A percentile compares a stretch with the other conserved stretches of the same genome.
phyloP scores from a whole-genome alignment of 2,113 vertebrate species.

The Gambusia affinis region DNA sequence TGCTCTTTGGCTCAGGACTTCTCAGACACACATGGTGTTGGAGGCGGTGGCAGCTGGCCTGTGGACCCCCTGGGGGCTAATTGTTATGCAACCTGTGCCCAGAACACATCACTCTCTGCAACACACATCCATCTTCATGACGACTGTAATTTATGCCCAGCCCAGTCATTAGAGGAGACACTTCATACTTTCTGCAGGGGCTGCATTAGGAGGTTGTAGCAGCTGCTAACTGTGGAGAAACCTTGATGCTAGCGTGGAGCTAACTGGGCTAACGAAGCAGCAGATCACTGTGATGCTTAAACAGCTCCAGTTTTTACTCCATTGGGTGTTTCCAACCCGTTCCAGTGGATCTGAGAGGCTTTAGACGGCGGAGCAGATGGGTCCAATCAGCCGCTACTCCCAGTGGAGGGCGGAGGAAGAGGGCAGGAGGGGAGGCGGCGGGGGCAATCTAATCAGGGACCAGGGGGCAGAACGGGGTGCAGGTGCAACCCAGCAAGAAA shows the following conservation, averaged over 20 bases:
- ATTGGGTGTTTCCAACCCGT: background rate
- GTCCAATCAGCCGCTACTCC: slow-evolving; percentile 9
- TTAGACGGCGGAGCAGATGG: slow-evolving; percentile 41
- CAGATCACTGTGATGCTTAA: background rate
- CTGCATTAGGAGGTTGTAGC: background rate
- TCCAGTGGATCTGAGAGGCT: slow-evolving; percentile 53
- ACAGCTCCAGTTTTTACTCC: background rate
- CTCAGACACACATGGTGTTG: slow-evolving; percentile 20
- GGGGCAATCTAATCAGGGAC: slow-evolving; percentile 25
- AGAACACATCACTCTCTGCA: slow-evolving; percentile 3
- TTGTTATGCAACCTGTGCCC: slow-evolving; percentile 70
- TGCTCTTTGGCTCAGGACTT: background rate
- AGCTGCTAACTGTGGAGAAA: background rate
- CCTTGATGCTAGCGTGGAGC: background rate
- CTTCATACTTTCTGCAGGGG: background rate
- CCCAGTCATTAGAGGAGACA: background rate
- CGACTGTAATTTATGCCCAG: background rate
- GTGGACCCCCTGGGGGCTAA: slow-evolving; percentile 51
- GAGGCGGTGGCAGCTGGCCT: slow-evolving; percentile 67
- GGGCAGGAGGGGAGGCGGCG: slow-evolving; percentile 29
- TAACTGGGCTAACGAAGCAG: background rate
- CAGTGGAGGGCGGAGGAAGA: slow-evolving; percentile 21
- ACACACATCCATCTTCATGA: background rate
- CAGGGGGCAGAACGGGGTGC: background rate
- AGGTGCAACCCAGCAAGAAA: slow-evolving; percentile 59